These are phyloP conservation scores for Melanotaenia parkinsoni DNA, from an alignment of 2,797 vertebrate genomes.

Conservation along the genomic window DNA sequence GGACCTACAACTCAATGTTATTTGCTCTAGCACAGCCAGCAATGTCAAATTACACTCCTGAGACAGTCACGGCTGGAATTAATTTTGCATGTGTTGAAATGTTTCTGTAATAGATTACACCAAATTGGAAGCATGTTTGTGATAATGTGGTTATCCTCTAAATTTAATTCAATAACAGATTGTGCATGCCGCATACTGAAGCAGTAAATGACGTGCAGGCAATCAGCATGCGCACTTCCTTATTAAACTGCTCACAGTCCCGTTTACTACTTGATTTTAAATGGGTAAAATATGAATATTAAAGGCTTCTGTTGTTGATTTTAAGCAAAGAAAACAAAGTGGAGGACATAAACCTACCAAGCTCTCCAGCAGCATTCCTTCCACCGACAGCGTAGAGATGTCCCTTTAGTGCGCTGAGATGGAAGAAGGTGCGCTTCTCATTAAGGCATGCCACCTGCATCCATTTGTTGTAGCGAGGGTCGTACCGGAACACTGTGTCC, in stretches of 20 bases:
- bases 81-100: slow-evolving; percentile 2
- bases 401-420: slow-evolving; percentile 99
- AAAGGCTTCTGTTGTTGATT: slow-evolving; percentile 31
- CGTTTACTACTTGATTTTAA: slow-evolving; percentile 13
- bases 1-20: neutral
- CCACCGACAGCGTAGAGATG: slow-evolving; percentile 97
- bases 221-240: slow-evolving; percentile 14
- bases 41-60: neutral
- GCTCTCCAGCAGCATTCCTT: slow-evolving; percentile 93
- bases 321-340: slow-evolving; percentile 29
- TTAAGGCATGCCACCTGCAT: slow-evolving; percentile 98
- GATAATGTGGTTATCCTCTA: slow-evolving; percentile 9
- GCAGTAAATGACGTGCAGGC: slow-evolving; percentile 33
- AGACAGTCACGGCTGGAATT: neutral
- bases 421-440: slow-evolving; percentile 99
- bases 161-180: slow-evolving; percentile 36
- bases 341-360: slow-evolving; percentile 61
- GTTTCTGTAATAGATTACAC: slow-evolving; percentile 7
- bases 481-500: slow-evolving; percentile 97
- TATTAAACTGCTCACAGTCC: slow-evolving; percentile 26
- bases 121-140: slow-evolving; percentile 15
- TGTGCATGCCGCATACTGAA: slow-evolving; percentile 32
- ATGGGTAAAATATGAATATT: slow-evolving; percentile 39
- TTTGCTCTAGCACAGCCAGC: neutral
- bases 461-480: slow-evolving; percentile 99